Evolutionary conservation across 2,797 vertebrate species (phyloP).

Genomic region (Eutrigla gurnardus): DNA sequence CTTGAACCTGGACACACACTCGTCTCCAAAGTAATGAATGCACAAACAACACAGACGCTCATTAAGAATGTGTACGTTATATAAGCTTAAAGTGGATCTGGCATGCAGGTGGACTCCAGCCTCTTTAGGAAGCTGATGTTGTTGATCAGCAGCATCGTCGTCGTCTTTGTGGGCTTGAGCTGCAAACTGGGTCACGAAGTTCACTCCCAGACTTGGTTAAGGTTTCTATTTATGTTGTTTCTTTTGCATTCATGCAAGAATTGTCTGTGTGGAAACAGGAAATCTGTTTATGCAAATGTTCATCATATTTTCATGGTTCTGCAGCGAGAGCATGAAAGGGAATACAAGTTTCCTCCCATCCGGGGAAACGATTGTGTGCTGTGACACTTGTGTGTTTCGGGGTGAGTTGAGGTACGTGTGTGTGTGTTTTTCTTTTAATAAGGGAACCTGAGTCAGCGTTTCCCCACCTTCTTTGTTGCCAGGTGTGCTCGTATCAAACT

Average conservation of each 20-base stretch:
- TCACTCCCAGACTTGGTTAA: conserved; percentile 16
- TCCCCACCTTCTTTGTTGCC: neutral
- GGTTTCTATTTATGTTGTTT: conserved; percentile 36
- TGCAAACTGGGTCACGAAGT: conserved; percentile 61
- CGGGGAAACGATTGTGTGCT: conserved; percentile 18
- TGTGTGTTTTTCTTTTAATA: conserved; percentile 6
- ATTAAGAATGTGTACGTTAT: conserved; percentile 1
- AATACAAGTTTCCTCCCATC: conserved; percentile 17
- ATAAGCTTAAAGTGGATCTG: neutral
- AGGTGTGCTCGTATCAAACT: conserved; percentile 4
- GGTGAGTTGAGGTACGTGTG: neutral
- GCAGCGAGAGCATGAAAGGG: conserved; percentile 28
- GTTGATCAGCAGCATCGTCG: conserved; percentile 15
- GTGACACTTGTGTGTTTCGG: conserved; percentile 15
- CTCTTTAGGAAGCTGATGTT: conserved; percentile 3
- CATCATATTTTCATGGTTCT: conserved; percentile 48
- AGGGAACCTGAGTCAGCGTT: conserved; percentile 17
- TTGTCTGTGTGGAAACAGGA: conserved; percentile 41
- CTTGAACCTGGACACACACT: neutral
- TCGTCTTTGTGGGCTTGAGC: conserved; percentile 14
- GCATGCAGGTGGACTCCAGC: conserved; percentile 3
- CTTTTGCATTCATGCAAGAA: conserved; percentile 25
- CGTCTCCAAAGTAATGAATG: neutral
- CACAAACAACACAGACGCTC: neutral
- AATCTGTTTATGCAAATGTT: conserved; percentile 59